Evolutionary conservation across 2,113 vertebrate species (phyloP), one percentile per base, ranked within the genome.

Genomic region (Percina caprodes): DNA sequence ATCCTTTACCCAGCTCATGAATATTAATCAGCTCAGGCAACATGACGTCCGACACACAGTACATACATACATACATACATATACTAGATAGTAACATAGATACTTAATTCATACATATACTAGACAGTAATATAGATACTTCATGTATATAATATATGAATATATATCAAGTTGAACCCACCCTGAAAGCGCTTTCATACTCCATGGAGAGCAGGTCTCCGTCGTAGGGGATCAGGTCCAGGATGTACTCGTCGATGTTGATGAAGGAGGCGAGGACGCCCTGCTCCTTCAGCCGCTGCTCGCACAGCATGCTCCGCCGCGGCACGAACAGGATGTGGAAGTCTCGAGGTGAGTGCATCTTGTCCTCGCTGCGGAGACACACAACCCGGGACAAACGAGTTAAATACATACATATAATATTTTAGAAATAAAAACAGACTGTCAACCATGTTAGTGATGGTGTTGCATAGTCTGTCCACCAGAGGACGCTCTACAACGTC

Each of bases 151-250:
- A 30, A 30, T 30, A 6, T 55, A 33, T 49, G 12, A 1, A 12
- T 72, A 26, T n/a, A 59, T 35, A 35, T 35, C 11, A 66, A 1
- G 21, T 26, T 69, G 2, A 74, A 86, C 92, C 26, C 88, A 98
- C 98, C 95, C 97, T 97, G 89, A 99, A 99, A 0, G 97, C 96
- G 0, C 95, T 95, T 86, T 99, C 98, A 0, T 97, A 97, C 77
- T 99, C 98, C 98, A 99, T 99, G 88, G 98, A 99, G 13, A 99
- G 95, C 79, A 99, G 95, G 84, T 99, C 98, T 7, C 97, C 96
- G 0, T 99, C 98, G 2, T 98, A 99, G 2, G 98, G 98, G 59
- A 99, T 99, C 62, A 99, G 89, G 83, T 99, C 97, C 35, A 99
- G 94, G 82, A 97, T 98, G 82, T 99, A 99, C 86, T 99, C 97